A percentile compares a stretch with the other conserved stretches of the same genome.
Evolutionary conservation across 2,797 vertebrate genomes (phyloP).

Genomic region (Podargus strigoides): DNA sequence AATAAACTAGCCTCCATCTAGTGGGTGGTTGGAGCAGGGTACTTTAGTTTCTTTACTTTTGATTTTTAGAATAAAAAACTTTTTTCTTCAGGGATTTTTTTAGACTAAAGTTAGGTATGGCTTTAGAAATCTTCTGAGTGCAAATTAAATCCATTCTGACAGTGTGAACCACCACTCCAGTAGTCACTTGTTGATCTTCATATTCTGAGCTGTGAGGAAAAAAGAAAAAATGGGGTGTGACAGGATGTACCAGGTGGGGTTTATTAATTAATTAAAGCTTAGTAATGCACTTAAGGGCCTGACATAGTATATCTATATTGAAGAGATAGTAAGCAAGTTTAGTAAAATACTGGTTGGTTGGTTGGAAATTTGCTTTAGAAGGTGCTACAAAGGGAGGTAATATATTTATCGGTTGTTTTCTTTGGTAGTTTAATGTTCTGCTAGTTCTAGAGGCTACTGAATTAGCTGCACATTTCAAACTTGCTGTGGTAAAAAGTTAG

Average conservation of each 20-base stretch:
- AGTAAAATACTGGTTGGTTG: neutral
- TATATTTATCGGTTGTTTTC: neutral
- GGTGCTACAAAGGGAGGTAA: neutral
- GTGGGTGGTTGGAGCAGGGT: neutral
- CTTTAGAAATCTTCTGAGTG: neutral
- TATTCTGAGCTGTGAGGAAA: neutral
- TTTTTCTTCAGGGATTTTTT: neutral
- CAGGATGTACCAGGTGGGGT: neutral
- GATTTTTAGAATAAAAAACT: neutral
- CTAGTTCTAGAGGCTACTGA: neutral
- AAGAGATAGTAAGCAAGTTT: neutral
- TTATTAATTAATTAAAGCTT: no score
- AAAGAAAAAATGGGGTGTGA: neutral
- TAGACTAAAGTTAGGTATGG: neutral
- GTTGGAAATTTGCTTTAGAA: neutral
- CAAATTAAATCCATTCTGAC: neutral
- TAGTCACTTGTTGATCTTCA: neutral
- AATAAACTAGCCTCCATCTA: neutral
- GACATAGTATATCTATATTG: accelerated
- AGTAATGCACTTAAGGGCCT: neutral
- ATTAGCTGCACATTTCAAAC: neutral
- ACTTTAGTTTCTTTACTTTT: neutral
- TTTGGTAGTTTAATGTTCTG: neutral
- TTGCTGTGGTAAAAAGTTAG: neutral
- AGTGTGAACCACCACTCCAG: neutral